Evolutionary conservation across 2,113 vertebrate species (phyloP).

Genomic region (Bambusicola thoracicus): DNA sequence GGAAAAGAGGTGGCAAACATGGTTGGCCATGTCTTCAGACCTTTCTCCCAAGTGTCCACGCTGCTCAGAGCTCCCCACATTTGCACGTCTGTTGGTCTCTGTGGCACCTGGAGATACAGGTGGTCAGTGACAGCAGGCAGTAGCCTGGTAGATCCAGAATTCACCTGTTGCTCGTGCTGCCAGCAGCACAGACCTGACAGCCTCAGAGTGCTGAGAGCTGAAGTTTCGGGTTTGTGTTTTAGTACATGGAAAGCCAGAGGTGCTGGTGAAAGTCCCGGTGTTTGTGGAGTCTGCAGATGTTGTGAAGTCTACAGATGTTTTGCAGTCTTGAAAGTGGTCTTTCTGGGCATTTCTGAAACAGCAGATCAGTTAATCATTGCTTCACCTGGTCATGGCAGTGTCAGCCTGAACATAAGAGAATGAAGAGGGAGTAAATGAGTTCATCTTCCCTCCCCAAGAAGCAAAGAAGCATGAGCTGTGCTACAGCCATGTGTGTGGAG

Average conservation of each 20-base stretch:
- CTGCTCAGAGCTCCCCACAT: not conserved
- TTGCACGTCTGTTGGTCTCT: not conserved
- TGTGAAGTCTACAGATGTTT: not conserved
- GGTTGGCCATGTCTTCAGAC: not conserved
- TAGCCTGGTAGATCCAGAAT: not conserved
- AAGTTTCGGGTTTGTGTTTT: not conserved
- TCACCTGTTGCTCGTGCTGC: rapidly evolving
- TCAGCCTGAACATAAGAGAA: not conserved
- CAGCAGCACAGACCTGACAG: not conserved
- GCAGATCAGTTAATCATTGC: too few relatives aligned
- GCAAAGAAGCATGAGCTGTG: not conserved
- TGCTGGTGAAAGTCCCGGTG: not conserved
- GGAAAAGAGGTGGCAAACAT: not conserved
- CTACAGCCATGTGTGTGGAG: not conserved
- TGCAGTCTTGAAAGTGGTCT: not conserved
- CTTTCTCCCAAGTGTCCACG: not conserved
- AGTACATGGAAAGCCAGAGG: not conserved
- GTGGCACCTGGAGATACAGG: not conserved
- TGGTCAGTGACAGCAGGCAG: not conserved
- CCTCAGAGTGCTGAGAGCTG: not conserved
- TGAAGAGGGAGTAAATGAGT: not conserved
- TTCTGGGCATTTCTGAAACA: not conserved
- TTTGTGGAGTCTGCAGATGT: not conserved
- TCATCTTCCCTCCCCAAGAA: not conserved
- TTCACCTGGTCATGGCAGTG: not conserved